Conservation (phyloP, 2,797 vertebrate genomes). For the Darevskia nairensis region DNA sequence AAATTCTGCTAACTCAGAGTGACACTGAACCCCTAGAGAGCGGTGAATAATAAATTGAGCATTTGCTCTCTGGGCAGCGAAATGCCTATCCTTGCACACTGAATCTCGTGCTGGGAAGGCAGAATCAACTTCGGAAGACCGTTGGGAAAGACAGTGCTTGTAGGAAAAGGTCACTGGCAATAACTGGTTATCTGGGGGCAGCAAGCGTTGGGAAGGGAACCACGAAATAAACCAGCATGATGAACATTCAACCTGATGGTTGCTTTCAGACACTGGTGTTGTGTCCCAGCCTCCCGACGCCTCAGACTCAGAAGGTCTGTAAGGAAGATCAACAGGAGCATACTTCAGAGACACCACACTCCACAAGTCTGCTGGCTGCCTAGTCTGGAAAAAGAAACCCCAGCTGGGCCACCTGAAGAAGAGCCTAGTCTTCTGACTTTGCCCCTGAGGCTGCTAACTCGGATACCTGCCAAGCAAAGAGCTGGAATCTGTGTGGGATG, state of each 20-base stretch:
- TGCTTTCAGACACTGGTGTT: not conserved
- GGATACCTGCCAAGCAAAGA: not conserved
- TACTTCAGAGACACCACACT: not conserved
- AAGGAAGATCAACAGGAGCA: not conserved
- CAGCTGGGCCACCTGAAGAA: not conserved
- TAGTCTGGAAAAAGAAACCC: not conserved
- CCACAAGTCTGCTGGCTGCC: not conserved
- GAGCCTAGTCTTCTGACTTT: not conserved
- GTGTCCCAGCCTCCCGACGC: not conserved
- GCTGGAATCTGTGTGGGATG: not conserved
- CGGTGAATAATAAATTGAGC: slow-evolving; percentile 25
- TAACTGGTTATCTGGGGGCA: not conserved
- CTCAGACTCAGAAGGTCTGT: not conserved
- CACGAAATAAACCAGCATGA: not conserved
- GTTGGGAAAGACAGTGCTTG: not conserved
- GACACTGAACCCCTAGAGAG: slow-evolving; percentile 13
- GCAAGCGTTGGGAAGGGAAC: not conserved
- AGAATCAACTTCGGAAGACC: not conserved
- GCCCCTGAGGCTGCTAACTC: not conserved
- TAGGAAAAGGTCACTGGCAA: not conserved
- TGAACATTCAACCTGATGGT: not conserved
- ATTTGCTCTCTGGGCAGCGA: not conserved
- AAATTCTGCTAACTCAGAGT: slow-evolving; percentile 12
- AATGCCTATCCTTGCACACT: not conserved
- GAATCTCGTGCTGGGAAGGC: not conserved